Evolutionary conservation across 2,888 invertebrate species (phyloP).

Genomic region (Galerucella calmariensis): DNA sequence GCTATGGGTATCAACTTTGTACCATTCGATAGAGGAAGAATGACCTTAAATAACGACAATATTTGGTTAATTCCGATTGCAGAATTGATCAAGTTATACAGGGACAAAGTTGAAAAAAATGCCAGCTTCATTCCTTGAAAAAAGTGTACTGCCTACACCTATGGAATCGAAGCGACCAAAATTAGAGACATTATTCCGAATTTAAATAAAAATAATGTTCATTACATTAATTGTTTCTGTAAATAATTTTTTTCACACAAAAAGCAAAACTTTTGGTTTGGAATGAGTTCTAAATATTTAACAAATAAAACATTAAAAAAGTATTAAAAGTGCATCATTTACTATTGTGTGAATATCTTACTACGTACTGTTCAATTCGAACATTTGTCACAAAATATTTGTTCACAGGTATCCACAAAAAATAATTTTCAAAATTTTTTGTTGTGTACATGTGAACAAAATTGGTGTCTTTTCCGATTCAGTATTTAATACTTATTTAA

Average conservation of each 20-base stretch:
- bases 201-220: too few relatives aligned
- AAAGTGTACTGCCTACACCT: too few relatives aligned
- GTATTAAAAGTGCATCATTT: conserved; percentile 22
- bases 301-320: conserved; percentile 5
- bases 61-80: too few relatives aligned
- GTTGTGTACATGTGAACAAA: neutral
- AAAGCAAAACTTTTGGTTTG: neutral
- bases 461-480: neutral
- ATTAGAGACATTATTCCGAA: too few relatives aligned
- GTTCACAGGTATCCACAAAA: conserved; percentile 15
- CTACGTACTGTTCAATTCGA: neutral
- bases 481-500: conserved; percentile 30
- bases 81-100: too few relatives aligned
- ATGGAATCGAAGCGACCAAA: too few relatives aligned
- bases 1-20: too few relatives aligned
- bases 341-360: conserved; percentile 19
- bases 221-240: too few relatives aligned
- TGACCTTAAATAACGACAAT: too few relatives aligned
- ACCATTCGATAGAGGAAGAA: too few relatives aligned
- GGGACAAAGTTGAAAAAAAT: too few relatives aligned
- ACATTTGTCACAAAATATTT: conserved; percentile 4
- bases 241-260: neutral
- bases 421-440: neutral
- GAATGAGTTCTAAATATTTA: neutral
- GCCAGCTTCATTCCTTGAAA: too few relatives aligned